phyloP scores from a whole-genome alignment of 1,140 invertebrate genomes.

The Atopsyche davidsoni region DNA sequence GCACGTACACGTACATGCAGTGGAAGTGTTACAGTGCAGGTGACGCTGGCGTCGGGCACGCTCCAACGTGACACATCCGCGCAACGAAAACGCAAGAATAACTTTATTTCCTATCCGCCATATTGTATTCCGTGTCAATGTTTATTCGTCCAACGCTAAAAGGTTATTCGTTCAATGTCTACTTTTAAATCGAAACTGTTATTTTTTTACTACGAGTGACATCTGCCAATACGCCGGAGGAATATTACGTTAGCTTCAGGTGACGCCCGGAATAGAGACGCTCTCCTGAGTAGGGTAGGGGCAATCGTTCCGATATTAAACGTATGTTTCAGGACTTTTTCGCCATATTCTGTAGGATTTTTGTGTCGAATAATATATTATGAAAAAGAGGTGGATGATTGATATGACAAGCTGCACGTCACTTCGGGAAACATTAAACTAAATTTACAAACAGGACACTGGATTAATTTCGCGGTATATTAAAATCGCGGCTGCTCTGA shows the following conservation, averaged over 20 bases:
- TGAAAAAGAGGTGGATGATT: too few relatives aligned
- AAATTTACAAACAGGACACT: too few relatives aligned
- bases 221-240: conserved; percentile 23
- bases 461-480: too few relatives aligned
- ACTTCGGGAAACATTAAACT: too few relatives aligned
- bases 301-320: too few relatives aligned
- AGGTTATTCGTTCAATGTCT: conserved; percentile 28
- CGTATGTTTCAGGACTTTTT: too few relatives aligned
- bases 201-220: conserved; percentile 23
- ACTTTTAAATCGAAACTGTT: conserved; percentile 29
- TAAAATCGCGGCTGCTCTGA: too few relatives aligned
- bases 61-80: background rate
- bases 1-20: too few relatives aligned
- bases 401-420: background rate
- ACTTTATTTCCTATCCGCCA: conserved; percentile 7
- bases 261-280: conserved; percentile 20
- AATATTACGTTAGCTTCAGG: conserved; percentile 19
- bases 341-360: too few relatives aligned
- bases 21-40: too few relatives aligned
- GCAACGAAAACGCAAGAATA: conserved; percentile 3
- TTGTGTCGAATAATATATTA: too few relatives aligned
- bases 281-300: background rate
- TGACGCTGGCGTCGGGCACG: conserved; percentile 1
- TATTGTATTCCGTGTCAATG: conserved; percentile 24
- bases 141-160: conserved; percentile 26